These are phyloP conservation scores for Eulemur coronatus DNA, from an alignment of 2,797 vertebrate genomes.

Conservation along the genomic window DNA sequence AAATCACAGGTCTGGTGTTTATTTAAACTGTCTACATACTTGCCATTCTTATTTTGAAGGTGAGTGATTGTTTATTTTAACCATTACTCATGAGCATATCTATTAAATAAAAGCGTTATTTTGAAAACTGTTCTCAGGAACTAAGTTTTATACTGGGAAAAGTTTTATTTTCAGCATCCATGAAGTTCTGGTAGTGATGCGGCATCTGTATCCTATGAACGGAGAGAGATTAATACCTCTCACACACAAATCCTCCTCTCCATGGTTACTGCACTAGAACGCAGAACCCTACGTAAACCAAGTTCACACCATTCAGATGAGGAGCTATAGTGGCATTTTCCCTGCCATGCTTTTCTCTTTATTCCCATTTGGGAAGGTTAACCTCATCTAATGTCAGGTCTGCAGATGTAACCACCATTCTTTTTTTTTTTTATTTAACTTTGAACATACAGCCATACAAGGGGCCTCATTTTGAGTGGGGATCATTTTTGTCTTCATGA, in stretches of 20 bases:
- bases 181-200: background rate
- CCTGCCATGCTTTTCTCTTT: background rate
- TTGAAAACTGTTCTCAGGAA: background rate
- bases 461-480: background rate
- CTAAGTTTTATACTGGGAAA: background rate
- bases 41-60: background rate
- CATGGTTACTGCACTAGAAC: background rate
- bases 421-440: background rate
- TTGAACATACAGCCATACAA: background rate
- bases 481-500: background rate
- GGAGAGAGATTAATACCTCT: background rate
- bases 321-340: background rate
- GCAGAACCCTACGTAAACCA: background rate
- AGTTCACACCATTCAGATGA: background rate
- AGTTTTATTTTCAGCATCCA: background rate
- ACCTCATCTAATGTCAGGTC: background rate
- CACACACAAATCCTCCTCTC: background rate
- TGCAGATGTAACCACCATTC: background rate
- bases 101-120: constrained; percentile 22
- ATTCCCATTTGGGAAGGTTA: background rate
- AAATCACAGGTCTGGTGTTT: background rate
- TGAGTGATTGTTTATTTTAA: background rate
- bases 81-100: background rate
- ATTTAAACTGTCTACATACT: background rate
- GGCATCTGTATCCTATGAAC: background rate